Evolutionary conservation across 2,797 vertebrate species (phyloP), one percentile per base, ranked within the genome.

Genomic region (Onychomys arenicola): DNA sequence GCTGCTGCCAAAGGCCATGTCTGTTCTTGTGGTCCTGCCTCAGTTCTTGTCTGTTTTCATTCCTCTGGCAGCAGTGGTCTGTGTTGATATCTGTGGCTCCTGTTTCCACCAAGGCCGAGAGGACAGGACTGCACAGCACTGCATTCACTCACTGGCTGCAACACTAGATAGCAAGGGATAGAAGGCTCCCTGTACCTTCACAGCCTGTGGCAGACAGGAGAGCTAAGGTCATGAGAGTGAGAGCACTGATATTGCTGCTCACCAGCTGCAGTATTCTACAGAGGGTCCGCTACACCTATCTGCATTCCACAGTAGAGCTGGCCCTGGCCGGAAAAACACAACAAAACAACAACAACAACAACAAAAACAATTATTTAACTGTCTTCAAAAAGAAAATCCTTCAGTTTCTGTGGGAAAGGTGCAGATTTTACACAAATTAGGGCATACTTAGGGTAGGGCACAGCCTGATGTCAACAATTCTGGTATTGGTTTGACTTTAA

Each of bases 1-100:
- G 67, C 34, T n/a, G 34, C 16, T 69, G 17, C 67, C n/a, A 37
- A 37, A 21, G 71, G 10, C 71, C 21, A 40, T 40, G 37, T 25
- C 9, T 25, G 19, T 1, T 40, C n/a, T 16, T 23, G 9, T 23
- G 19, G 19, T 19, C 9, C n/a, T 37, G n/a, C 19, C 1, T 0
- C 21, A 71, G 19, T 17, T 37, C 19, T 71, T 19, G 14, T 8
- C 34, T 34, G 29, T 67, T 2, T 34, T 32, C 29, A 6, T 34
- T 13, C 34, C 63, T 13, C 6, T 34, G 32, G 65, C 65, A n/a
- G 32, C 65, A 67, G 65, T 67, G 32, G 14, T 17, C 65, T 67
- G 29, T 34, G 65, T 67, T 0, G 65, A 1, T 67, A 6, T 69
- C 67, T n/a, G 19, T 23, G 19, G 69, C n/a, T 71, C 37, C n/a